Evolutionary conservation across 2,113 vertebrate genomes (phyloP).

Genomic region (Blennius ocellaris): DNA sequence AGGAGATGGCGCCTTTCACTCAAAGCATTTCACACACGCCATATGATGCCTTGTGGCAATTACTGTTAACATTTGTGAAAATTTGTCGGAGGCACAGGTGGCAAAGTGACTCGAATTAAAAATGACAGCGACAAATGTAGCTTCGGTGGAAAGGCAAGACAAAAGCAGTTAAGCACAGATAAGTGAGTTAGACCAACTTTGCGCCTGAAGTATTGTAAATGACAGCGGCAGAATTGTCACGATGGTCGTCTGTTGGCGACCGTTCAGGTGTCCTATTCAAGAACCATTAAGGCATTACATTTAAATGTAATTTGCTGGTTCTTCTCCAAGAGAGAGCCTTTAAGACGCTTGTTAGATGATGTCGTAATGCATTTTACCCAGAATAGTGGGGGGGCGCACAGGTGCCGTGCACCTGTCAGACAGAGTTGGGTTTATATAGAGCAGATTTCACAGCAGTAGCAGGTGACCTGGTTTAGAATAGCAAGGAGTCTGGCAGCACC

Average conservation of each 20-base stretch:
- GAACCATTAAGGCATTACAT: slow-evolving; percentile 51
- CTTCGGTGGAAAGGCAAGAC: slow-evolving; percentile 15
- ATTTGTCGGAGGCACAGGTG: slow-evolving; percentile 17
- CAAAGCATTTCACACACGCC: slow-evolving; percentile 2
- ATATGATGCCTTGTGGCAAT: slow-evolving; percentile 28
- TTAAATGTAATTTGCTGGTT: slow-evolving; percentile 35
- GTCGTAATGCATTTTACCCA: slow-evolving; percentile 19
- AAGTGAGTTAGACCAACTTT: slow-evolving; percentile 44
- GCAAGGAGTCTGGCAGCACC: slow-evolving; percentile 11
- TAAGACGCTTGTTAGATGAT: slow-evolving; percentile 25
- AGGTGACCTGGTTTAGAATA: slow-evolving; percentile 64
- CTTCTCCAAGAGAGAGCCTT: not conserved
- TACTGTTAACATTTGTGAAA: slow-evolving; percentile 22
- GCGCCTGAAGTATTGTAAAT: slow-evolving; percentile 30
- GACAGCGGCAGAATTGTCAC: slow-evolving; percentile 45
- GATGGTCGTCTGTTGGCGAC: not conserved
- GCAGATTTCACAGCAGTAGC: slow-evolving; percentile 45
- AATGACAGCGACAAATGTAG: slow-evolving; percentile 33
- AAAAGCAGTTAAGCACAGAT: slow-evolving; percentile 32
- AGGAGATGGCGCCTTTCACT: slow-evolving; percentile 23
- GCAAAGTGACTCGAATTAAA: slow-evolving; percentile 47
- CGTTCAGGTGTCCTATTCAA: slow-evolving; percentile 25
- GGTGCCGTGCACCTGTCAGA: slow-evolving; percentile 58
- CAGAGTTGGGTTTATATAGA: slow-evolving; percentile 44
- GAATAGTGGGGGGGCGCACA: not conserved